Conservation (phyloP, 2,888 invertebrate species). For the Heliconius ismenius region DNA sequence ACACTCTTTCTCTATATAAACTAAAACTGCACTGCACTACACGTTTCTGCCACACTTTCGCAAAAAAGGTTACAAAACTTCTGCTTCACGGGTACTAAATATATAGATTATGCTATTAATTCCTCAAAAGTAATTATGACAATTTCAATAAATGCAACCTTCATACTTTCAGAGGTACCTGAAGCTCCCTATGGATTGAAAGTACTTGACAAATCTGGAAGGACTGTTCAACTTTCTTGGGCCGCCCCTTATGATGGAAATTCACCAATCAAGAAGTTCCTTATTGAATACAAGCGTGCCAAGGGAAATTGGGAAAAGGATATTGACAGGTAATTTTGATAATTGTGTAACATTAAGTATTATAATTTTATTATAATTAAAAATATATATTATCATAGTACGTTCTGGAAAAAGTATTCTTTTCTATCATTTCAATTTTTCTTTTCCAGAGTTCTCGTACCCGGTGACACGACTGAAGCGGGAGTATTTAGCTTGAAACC, state of each 20-base stretch:
- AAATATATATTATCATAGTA: too few species aligned
- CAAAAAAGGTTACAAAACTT: too few species aligned
- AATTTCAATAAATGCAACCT: neutral
- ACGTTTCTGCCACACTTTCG: too few species aligned
- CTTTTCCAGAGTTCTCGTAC: conserved; percentile 86
- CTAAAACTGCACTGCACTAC: too few species aligned
- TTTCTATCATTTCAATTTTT: conserved; percentile 8
- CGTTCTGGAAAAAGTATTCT: neutral
- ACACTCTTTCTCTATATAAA: too few species aligned
- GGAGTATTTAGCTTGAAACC: conserved; percentile 94
- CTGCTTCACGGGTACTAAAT: too few species aligned
- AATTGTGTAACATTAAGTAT: neutral
- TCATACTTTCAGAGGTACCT: conserved; percentile 85
- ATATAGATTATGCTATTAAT: neutral
- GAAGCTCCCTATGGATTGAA: conserved; percentile 94
- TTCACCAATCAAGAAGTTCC: conserved; percentile 93
- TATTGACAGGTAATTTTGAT: conserved; percentile 83
- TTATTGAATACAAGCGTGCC: conserved; percentile 94
- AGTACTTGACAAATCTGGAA: conserved; percentile 94
- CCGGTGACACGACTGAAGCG: conserved; percentile 94
- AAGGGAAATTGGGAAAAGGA: conserved; percentile 87
- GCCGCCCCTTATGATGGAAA: conserved; percentile 96
- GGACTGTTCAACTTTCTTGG: conserved; percentile 95
- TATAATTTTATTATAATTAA: too few species aligned
- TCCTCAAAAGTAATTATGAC: neutral